Evolutionary conservation across 2,888 invertebrate species (phyloP).

Genomic region (Herminia tarsipennalis): DNA sequence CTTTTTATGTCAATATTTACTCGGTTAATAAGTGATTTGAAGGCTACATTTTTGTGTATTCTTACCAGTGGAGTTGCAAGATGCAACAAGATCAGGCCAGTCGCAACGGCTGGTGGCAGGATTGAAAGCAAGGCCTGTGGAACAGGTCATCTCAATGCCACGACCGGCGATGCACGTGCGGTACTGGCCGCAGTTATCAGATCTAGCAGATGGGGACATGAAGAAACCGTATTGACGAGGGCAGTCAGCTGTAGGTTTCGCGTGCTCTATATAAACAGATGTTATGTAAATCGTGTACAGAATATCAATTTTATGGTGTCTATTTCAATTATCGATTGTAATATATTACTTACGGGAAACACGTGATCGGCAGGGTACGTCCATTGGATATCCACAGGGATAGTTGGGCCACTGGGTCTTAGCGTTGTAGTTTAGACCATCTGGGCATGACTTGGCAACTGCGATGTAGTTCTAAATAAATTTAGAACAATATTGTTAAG

Average conservation of each 20-base stretch:
- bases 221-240: conserved; percentile 93
- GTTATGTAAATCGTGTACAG: not conserved
- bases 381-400: conserved; percentile 93
- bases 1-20: no score
- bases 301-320: not conserved
- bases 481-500: not conserved
- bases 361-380: conserved; percentile 89
- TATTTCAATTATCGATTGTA: no score
- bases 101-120: conserved; percentile 89
- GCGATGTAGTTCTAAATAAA: conserved; percentile 83
- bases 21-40: no score
- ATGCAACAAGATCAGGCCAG: conserved; percentile 92
- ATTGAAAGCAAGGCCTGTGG: conserved; percentile 92
- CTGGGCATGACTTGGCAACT: conserved; percentile 89
- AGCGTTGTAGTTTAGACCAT: conserved; percentile 91
- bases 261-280: conserved; percentile 80
- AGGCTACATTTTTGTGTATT: conserved; percentile 1
- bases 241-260: conserved; percentile 88
- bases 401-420: conserved; percentile 87
- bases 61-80: conserved; percentile 87
- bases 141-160: conserved; percentile 87
- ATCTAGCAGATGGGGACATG: conserved; percentile 57
- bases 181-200: conserved; percentile 89
- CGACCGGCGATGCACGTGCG: conserved; percentile 91
- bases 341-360: conserved; percentile 85